Evolutionary conservation across 23 tunicate species (phyloP).

Genomic region (Clavelina lepadiformis): DNA sequence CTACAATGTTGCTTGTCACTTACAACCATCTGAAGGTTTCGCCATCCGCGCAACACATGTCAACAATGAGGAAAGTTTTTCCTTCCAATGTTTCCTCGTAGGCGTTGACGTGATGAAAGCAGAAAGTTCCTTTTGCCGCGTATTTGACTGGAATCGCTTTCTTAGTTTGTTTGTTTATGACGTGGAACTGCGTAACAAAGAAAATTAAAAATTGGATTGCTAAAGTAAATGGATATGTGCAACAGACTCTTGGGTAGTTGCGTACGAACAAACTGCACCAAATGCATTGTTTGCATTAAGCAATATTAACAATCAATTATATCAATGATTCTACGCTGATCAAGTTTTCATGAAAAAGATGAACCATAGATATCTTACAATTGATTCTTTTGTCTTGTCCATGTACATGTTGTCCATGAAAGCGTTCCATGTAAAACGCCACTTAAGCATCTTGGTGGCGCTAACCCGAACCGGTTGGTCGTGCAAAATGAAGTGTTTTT

Average conservation of each 20-base stretch:
- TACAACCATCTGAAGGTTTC: conserved; percentile 10
- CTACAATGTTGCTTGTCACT: too few relatives aligned
- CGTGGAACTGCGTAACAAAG: conserved; percentile 39
- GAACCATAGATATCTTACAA: conserved; percentile 3
- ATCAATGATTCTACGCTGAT: too few relatives aligned
- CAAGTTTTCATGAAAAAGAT: not conserved
- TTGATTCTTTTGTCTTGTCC: too few relatives aligned
- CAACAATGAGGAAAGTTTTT: conserved; percentile 13
- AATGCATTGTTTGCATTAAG: too few relatives aligned
- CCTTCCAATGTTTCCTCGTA: conserved; percentile 13
- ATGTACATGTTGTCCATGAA: not conserved
- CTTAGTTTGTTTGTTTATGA: conserved; percentile 15
- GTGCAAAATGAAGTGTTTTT: conserved; percentile 9
- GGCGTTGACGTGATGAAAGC: conserved; percentile 33
- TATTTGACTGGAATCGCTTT: conserved; percentile 13
- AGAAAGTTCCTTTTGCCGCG: conserved; percentile 29
- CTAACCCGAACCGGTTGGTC: conserved; percentile 12
- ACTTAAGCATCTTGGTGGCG: conserved; percentile 1
- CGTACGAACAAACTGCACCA: too few relatives aligned
- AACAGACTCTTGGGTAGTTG: too few relatives aligned
- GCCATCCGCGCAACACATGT: conserved; percentile 23
- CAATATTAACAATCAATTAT: too few relatives aligned
- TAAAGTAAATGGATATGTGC: too few relatives aligned
- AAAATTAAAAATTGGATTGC: too few relatives aligned
- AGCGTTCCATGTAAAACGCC: conserved; percentile 9